Evolutionary conservation across 2,888 invertebrate species (phyloP), one percentile per base, ranked within the genome.

Genomic region (Dorcus hopei): DNA sequence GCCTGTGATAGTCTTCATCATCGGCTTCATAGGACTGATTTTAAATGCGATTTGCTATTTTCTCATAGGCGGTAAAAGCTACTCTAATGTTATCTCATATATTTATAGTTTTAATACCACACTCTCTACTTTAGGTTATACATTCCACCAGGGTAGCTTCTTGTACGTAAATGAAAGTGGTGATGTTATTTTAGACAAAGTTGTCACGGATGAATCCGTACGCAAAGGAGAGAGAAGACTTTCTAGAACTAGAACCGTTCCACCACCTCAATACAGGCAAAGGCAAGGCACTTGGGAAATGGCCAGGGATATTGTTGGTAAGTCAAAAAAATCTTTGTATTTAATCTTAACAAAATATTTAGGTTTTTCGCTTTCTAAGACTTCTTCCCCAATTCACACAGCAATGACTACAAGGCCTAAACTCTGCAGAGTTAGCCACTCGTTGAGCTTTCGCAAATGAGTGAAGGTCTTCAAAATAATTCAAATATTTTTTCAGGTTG

Each of bases 21-120:
- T 90, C 59, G 94, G 92, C 2, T 80, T 81, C 9, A 75, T 82
- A 4, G 92, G 93, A 0, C 80, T 94, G 9, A 73, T 91, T 2
- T 74, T 94, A 7, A 90, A 95, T 72, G 87, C 86, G 0, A 78
- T 93, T 48, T 91, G 91, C 65, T 93, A 91, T 74, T 79, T 91
- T 68, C 78, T 93, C 1, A 89, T 95, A 52, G 93, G 93, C 59
- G 94, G 88, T 83, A 69, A 78, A 79, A 70, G 19, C 19, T n/a
- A n/a, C n/a, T 23, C 23, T 19, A 42, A 9, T 8, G 23, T 41
- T 6, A 3, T 23, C 43, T 19, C 4, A 8, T 1, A 9, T 19
- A 8, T 40, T 11, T 40, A 9, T 19, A 14, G 6, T 5, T 56
- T 9, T 14, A 16, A 9, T 9, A 11, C n/a, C 26, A 33, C 6